phyloP scores from a whole-genome alignment of 2,888 invertebrate genomes.

The Vanessa cardui region DNA sequence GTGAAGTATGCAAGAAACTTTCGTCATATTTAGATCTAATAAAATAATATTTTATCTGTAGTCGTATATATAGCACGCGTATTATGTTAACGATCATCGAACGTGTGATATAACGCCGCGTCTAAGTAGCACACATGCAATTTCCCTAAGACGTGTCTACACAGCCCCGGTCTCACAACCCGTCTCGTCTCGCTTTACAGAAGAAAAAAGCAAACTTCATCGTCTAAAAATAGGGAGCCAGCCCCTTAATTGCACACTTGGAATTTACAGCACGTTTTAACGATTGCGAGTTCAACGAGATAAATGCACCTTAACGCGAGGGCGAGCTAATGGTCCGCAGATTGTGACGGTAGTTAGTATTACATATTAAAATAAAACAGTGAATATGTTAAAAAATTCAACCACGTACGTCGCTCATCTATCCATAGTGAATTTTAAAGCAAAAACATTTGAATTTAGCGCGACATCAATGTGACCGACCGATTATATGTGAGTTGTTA shows the following conservation, averaged over 20 bases:
- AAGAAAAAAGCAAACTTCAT: constrained; percentile 57
- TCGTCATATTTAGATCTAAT: background rate
- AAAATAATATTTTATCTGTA: background rate
- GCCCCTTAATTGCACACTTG: constrained; percentile 72
- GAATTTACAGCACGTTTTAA: constrained; percentile 75
- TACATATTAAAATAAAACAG: constrained; percentile 45
- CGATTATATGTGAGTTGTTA: constrained; percentile 17
- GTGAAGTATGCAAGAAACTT: background rate
- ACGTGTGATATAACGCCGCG: constrained; percentile 19
- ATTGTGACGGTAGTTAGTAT: constrained; percentile 57
- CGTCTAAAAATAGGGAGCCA: constrained; percentile 73
- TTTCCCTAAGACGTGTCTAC: constrained; percentile 34
- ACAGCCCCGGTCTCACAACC: constrained; percentile 54
- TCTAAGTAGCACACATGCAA: constrained; percentile 21
- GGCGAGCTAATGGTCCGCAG: constrained; percentile 49
- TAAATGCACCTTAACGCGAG: constrained; percentile 52
- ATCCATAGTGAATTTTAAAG: constrained; percentile 43
- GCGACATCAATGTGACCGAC: constrained; percentile 29
- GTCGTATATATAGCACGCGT: background rate
- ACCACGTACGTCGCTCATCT: constrained; percentile 40
- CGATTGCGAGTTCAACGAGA: constrained; percentile 57
- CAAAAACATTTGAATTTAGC: constrained; percentile 43
- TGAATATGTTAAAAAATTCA: constrained; percentile 42
- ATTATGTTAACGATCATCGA: background rate
- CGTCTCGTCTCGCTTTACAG: constrained; percentile 52